phyloP scores from a whole-genome alignment of 23 tunicate genomes.

The Clavelina lepadiformis region DNA sequence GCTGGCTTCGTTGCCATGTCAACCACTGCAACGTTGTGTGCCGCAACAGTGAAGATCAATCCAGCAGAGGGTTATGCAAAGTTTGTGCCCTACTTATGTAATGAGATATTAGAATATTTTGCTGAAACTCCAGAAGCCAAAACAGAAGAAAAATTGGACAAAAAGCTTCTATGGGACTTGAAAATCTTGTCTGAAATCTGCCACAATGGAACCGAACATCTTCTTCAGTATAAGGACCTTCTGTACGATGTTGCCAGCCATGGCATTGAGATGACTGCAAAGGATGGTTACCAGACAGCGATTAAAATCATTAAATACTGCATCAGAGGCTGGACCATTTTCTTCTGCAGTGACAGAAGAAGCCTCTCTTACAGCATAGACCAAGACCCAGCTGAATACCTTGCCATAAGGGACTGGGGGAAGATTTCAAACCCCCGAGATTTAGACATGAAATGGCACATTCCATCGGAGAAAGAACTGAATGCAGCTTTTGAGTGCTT shows the following conservation, averaged over 20 bases:
- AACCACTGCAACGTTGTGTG: slow-evolving; percentile 24
- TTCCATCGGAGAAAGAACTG: slow-evolving; percentile 55
- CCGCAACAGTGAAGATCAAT: slow-evolving; percentile 53
- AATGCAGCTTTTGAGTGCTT: slow-evolving; percentile 45
- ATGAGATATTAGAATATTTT: slow-evolving; percentile 26
- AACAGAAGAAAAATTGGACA: slow-evolving; percentile 72
- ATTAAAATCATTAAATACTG: slow-evolving; percentile 35
- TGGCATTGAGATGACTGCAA: slow-evolving; percentile 33
- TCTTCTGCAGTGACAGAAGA: slow-evolving; percentile 37
- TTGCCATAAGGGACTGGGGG: slow-evolving; percentile 85
- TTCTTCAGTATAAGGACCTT: slow-evolving; percentile 35
- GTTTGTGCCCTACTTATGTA: slow-evolving; percentile 68
- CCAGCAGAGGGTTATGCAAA: slow-evolving; percentile 38
- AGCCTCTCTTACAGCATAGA: slow-evolving; percentile 28
- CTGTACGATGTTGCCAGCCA: slow-evolving; percentile 39
- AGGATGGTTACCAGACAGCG: slow-evolving; percentile 49
- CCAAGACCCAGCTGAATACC: slow-evolving; percentile 23
- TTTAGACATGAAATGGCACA: slow-evolving; percentile 65
- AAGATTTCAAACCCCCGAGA: slow-evolving; percentile 42
- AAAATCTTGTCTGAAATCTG: slow-evolving; percentile 45
- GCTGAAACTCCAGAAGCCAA: slow-evolving; percentile 49
- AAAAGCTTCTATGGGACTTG: slow-evolving; percentile 77
- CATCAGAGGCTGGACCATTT: slow-evolving; percentile 25
- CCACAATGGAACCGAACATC: slow-evolving; percentile 28
- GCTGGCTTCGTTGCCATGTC: slow-evolving; percentile 61